Base-by-base conservation (phyloP, 2,113 vertebrate genomes). In the Marcusenius ussheri region DNA sequence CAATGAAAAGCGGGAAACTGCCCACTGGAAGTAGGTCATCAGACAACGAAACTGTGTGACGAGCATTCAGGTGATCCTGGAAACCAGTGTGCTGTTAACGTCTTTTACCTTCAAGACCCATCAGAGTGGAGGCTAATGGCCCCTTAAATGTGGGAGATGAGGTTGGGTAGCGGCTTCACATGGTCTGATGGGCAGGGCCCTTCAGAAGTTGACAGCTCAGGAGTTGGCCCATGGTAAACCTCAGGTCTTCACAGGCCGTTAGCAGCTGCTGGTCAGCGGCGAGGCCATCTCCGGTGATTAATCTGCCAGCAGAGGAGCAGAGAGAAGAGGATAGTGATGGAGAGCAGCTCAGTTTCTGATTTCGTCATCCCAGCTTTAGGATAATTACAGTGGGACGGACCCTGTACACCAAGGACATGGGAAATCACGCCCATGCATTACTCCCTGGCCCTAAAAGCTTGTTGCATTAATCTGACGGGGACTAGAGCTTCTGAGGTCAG, bases 331-430 rank as follows among this genome's bases (percentile, higher is more conserved):
- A 19, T 70, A 1, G 62, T 21, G 27, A 42, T n/a, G n/a, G 45
- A 50, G 74, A 80, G 35, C 35, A 66, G 66, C 88, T 66, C 47
- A 27, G 39, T 27, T 89, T 74, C 70, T 50, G 19, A 3, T 74
- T 42, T 89, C 15, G 62, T 80, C 66, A 51, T 80, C 31, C 19
- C 24, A 19, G 66, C 88, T 70, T 89, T 77, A 89, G 58, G 62
- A 89, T 89, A 89, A 89, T 89, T 89, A 77, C 42, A 89, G 88
- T 24, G 45, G 88, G 39, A 19, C 3, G 62, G 66, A 17, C 13
- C 24, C 27, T 19, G 15, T 1, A 7, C 56, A 47, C 58, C 42
- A 19, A 74, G 45, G 45, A 45, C 87, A 46, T 88, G 88, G 42
- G 88, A 77, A 86, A 74, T 49, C 77, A 70, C n/a, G 50, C 15